Base-by-base conservation (phyloP, 2,113 vertebrate genomes). In the Merops nubicus region DNA sequence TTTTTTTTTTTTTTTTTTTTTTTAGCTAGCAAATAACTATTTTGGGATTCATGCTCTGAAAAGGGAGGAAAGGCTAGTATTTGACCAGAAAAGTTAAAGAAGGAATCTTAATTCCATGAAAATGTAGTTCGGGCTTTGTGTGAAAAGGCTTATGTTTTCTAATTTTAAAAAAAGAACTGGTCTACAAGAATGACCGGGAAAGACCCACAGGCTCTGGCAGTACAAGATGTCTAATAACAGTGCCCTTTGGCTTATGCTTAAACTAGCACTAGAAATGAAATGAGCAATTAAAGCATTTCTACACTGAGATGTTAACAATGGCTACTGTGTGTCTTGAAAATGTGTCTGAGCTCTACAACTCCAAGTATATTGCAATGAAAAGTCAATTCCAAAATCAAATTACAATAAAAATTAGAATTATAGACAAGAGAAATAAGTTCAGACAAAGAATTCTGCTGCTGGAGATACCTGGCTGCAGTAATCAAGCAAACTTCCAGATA, bases 301-400 rank as follows among this genome's bases (percentile, higher is more conserved):
- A 69, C 33, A 70, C 23, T 69, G 77, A 82, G 90, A 73, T 31
- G 83, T 68, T 84, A 86, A 83, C 76, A 94, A 85, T 86, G 75
- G 80, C 36, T 89, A 54, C 20, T 69, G 33, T 75, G 36, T 75
- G 40, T 26, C 91, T 62, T 59, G 29, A 89, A 94, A 95, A 82
- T 29, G 73, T 5, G 36, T 53, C 89, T 74, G 54, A 75, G 62
- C 85, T 87, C 57, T 75, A 83, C 88, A 91, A 67, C 48, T 73
- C 67, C 68, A 84, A 12, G 17, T 84, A 36, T 28, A 93, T 11
- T 85, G 34, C 45, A 64, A 47, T 75, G 74, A 60, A 97, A 97
- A 96, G 87, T 92, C 77, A 95, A 93, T 89, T 91, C 12, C 51
- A 54, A 82, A 90, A 96, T 94, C 40, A 82, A 92, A 88, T 86